Base-by-base conservation (phyloP, 1,140 invertebrate species). In the Penaeus indicus region DNA sequence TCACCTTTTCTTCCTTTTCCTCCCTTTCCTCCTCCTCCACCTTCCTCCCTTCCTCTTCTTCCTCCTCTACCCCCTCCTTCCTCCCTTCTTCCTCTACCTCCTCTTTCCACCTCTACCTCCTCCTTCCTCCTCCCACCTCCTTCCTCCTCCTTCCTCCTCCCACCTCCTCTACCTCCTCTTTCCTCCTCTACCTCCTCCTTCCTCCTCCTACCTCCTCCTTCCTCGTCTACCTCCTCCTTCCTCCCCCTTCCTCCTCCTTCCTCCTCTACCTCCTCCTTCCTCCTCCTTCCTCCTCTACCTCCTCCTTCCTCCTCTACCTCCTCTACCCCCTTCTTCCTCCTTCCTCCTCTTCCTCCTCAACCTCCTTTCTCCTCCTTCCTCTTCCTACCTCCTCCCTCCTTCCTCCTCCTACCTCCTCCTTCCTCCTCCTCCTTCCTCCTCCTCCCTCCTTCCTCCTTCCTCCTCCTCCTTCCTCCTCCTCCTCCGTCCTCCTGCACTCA, bases 401-500 rank as follows among this genome's bases (percentile, higher is more conserved):
- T 25, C 42, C 25, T 27, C 18, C 62, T 19, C 83, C 27, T 47
- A 10, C 32, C 32, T 16, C 75, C 38, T 72, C 64, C 38, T 19
- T 25, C 38, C n/a, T 32, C 19, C 79, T 64, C 8, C 11, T 16
- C 16, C 11, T 11, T 10, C 47, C 11, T 5, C 47, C 47, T 54
- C 47, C 47, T 7, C 47, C 8, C 11, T 10, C 25, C 54, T 54
- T 25, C 22, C 32, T 16, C 54, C 60, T n/a, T 25, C 60, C 16
- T 32, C 42, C 83, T 21, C 22, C 69, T 5, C 3, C 54, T 16
- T 61, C n/a, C 69, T 63, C 16, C 32, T 10, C 63, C n/a, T n/a
- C 16, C 27, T 60, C 69, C 18, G 19, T 47, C 64, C 32, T 54
- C 27, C 78, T 63, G 78, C 85, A 87, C 85, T 87, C 85, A 84